These are phyloP conservation scores for Betta splendens DNA, from an alignment of 2,797 vertebrate species.

Conservation along the genomic window DNA sequence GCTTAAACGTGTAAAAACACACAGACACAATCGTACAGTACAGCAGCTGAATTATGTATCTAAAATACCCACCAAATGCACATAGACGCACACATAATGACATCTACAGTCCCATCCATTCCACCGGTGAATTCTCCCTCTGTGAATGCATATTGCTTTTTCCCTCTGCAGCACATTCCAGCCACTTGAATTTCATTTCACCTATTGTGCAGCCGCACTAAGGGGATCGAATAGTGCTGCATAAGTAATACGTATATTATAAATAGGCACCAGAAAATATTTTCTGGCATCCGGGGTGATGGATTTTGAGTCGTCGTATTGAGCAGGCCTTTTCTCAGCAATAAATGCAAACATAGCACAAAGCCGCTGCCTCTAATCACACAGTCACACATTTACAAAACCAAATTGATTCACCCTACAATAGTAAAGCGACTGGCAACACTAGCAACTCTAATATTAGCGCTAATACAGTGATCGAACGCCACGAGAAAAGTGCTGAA, in stretches of 20 bases:
- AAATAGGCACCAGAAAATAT: slow-evolving; percentile 56
- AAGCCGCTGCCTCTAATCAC: slow-evolving; percentile 43
- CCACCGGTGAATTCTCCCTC: slow-evolving; percentile 20
- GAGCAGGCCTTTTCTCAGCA: slow-evolving; percentile 42
- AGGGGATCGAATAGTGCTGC: slow-evolving; percentile 37
- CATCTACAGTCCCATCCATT: slow-evolving; percentile 7
- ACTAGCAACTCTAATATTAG: slow-evolving; percentile 15
- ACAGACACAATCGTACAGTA: slow-evolving; percentile 11
- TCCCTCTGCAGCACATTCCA: slow-evolving; percentile 38
- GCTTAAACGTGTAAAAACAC: neutral
- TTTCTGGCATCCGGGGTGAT: slow-evolving; percentile 48
- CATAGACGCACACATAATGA: slow-evolving; percentile 4
- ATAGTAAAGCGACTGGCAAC: slow-evolving; percentile 9
- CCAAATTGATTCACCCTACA: slow-evolving; percentile 32
- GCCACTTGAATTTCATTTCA: slow-evolving; percentile 43
- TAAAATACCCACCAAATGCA: slow-evolving; percentile 24
- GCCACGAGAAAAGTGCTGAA: neutral
- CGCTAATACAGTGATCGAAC: slow-evolving; percentile 6
- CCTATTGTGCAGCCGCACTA: slow-evolving; percentile 22
- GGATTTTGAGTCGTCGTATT: slow-evolving; percentile 53
- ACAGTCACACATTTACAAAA: slow-evolving; percentile 21
- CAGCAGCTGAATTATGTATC: slow-evolving; percentile 30
- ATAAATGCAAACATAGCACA: slow-evolving; percentile 44
- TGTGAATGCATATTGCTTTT: slow-evolving; percentile 41
- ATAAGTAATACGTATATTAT: slow-evolving; percentile 64